A percentile compares a stretch with the other conserved stretches of the same genome.
phyloP scores from a whole-genome alignment of 2,888 invertebrate genomes.

The Girardia tigrina region DNA sequence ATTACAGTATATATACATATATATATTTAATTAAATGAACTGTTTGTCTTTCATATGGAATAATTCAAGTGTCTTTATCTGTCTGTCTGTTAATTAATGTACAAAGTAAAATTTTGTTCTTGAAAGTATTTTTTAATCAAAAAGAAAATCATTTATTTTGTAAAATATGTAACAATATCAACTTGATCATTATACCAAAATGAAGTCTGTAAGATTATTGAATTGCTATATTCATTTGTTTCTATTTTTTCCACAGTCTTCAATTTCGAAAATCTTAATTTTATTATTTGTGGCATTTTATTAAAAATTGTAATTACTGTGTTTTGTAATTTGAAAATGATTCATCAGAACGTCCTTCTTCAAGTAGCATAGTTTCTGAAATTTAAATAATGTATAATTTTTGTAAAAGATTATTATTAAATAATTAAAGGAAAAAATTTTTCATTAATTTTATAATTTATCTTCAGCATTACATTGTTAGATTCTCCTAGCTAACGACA shows the following conservation, averaged over 20 bases:
- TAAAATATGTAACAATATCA: background rate
- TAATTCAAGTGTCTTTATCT: constrained; percentile 20
- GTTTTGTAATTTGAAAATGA: no score
- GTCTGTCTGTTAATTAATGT: background rate
- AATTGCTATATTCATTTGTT: background rate
- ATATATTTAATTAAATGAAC: background rate
- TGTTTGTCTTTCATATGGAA: constrained; percentile 12
- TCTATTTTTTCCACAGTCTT: background rate
- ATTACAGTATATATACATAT: background rate
- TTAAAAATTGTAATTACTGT: no score
- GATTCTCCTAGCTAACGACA: no score
- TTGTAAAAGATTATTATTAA: no score
- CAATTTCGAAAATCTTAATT: background rate
- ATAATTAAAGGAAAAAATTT: no score
- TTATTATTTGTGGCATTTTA: no score
- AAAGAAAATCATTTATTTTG: background rate
- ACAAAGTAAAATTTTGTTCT: background rate
- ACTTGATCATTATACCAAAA: background rate
- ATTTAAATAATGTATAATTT: no score
- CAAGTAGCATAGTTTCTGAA: no score
- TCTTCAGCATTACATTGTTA: no score
- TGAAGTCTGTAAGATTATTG: background rate
- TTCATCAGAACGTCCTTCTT: no score
- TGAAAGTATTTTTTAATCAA: background rate
- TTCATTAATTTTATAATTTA: no score